Conservation (phyloP, 2,113 vertebrate species). For the Pollimyrus isidori region DNA sequence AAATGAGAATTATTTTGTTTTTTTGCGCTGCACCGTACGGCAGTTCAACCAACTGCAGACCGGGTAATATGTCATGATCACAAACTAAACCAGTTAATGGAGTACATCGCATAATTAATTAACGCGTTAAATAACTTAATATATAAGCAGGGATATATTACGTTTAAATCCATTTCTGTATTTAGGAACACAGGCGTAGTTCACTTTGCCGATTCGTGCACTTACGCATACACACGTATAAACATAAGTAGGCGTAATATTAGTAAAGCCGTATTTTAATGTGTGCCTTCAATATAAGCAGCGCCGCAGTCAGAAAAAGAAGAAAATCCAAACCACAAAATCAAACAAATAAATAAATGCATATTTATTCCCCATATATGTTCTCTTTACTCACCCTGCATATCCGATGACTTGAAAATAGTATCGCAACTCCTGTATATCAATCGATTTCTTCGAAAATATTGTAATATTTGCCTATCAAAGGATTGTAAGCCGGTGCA, state of each 20-base stretch:
- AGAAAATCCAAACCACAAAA: neutral
- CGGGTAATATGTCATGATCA: neutral
- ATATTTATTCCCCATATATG: neutral
- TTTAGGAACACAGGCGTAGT: neutral
- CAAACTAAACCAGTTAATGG: neutral
- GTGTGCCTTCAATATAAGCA: neutral
- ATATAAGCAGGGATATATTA: neutral
- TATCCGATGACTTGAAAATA: constrained; percentile 28
- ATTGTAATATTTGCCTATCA: constrained; percentile 49
- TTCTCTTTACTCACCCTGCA: constrained; percentile 41
- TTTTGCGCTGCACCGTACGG: neutral
- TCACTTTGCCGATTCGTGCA: neutral
- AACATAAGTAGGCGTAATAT: neutral
- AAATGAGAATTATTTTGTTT: neutral
- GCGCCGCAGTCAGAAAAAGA: neutral
- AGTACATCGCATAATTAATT: neutral
- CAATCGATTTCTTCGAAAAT: constrained; percentile 45
- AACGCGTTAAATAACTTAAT: neutral
- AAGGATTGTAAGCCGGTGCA: constrained; percentile 43
- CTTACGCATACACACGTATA: neutral
- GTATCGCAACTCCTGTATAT: constrained; percentile 37
- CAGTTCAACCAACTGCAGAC: neutral
- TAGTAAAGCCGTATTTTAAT: neutral
- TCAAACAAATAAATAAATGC: neutral
- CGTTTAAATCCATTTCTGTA: neutral